Conservation (phyloP, 2,888 invertebrate species). For the Acrocyrtus sp. region DNA sequence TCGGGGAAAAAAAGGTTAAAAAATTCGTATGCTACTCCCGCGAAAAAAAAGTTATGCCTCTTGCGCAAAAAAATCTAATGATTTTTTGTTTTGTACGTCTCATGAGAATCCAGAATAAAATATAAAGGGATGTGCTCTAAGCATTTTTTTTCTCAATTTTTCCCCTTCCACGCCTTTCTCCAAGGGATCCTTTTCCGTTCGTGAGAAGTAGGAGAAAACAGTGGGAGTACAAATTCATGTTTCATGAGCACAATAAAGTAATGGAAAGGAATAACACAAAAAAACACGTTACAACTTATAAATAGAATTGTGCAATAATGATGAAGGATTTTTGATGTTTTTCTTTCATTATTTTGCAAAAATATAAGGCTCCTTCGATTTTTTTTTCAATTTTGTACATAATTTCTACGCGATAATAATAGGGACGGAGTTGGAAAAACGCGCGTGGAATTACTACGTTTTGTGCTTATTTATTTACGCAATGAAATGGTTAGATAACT, state of each 20-base stretch:
- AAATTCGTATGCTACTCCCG: no score
- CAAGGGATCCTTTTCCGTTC: slow-evolving; percentile 43
- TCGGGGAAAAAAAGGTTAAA: no score
- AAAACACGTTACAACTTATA: slow-evolving; percentile 27
- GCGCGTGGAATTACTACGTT: no score
- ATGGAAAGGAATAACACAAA: neutral
- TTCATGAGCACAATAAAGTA: slow-evolving; percentile 34
- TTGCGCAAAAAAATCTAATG: no score
- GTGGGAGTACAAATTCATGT: slow-evolving; percentile 45
- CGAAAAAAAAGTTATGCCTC: no score
- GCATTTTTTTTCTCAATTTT: neutral
- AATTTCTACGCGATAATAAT: slow-evolving; percentile 14
- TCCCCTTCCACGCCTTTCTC: slow-evolving; percentile 24
- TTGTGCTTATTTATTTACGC: no score
- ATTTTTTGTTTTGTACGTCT: no score
- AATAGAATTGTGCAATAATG: slow-evolving; percentile 25
- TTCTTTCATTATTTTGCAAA: slow-evolving; percentile 20
- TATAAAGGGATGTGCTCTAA: slow-evolving; percentile 22
- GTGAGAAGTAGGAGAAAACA: slow-evolving; percentile 24
- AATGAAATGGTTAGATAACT: no score
- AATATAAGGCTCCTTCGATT: slow-evolving; percentile 35
- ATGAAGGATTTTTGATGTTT: slow-evolving; percentile 4
- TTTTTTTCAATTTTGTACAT: slow-evolving; percentile 21
- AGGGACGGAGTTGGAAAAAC: neutral
- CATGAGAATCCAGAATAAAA: slow-evolving; percentile 16